Evolutionary conservation across 2,797 vertebrate species (phyloP).

Genomic region (Pseudopleuronectes americanus): DNA sequence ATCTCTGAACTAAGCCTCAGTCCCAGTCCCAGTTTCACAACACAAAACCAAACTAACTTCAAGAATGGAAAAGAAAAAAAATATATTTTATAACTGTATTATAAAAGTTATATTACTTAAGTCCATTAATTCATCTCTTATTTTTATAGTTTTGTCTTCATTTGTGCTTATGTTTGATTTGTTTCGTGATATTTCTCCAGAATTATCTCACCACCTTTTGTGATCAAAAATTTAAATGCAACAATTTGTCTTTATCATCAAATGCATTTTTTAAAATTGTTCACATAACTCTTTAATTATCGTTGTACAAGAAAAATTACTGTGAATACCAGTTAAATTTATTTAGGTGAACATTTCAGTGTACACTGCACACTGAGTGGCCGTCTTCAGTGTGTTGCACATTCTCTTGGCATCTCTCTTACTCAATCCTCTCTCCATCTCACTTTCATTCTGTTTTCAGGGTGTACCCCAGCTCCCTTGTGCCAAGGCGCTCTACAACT

Average conservation of each 20-base stretch:
- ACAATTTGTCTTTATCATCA: too few species aligned
- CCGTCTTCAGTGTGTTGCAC: background rate
- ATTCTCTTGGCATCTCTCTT: background rate
- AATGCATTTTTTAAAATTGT: too few species aligned
- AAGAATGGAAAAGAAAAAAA: background rate
- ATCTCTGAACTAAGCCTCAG: conserved; percentile 27
- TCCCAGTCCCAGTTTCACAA: background rate
- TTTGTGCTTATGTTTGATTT: background rate
- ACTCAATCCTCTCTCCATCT: background rate
- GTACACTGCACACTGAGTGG: background rate
- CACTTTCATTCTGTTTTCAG: conserved; percentile 70
- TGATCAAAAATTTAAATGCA: background rate
- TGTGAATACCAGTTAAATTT: background rate
- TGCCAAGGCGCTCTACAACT: conserved; percentile 99
- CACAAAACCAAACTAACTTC: conserved; percentile 5
- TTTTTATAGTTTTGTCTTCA: background rate
- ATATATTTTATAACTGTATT: background rate
- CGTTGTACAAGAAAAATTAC: background rate
- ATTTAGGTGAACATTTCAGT: too few species aligned
- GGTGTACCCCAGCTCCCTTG: conserved; percentile 96
- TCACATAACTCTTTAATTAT: background rate
- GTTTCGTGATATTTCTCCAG: background rate
- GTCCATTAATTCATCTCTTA: background rate
- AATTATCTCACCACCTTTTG: background rate
- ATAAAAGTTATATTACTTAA: background rate